Base-by-base conservation (phyloP, 2,113 vertebrate genomes). In the Cyprinodon brontotheroides region DNA sequence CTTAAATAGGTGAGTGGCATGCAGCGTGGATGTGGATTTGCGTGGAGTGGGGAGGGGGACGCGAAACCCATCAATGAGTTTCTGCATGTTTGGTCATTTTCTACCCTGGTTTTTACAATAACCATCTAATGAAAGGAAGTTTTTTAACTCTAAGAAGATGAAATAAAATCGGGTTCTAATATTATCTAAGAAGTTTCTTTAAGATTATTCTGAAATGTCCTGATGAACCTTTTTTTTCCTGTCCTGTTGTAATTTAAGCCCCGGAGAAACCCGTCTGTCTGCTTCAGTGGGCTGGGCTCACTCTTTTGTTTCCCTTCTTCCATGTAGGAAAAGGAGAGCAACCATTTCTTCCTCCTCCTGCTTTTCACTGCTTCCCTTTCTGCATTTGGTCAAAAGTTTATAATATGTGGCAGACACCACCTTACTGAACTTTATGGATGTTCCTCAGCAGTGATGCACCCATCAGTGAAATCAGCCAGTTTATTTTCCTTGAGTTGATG, bases 1-100 rank as follows among this genome's bases (percentile, higher is more conserved):
- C 60, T 80, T 93, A 6, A 92, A 92, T 90, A 82, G 92, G 92
- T 93, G 86, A 72, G 63, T 29, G 69, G 67, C 53, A 22, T 39
- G 67, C 43, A 5, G 47, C 40, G 79, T n/a, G 9, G 2, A 61
- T 68, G 70, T 77, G 57, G 41, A 12, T 78, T 29, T 61, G 57
- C 45, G 20, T 41, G 68, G 29, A 13, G 59, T 22, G 47, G 9
- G 53, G 14, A 60, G 11, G 66, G 11, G 76, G 37, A 12, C 45
- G 68, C 36, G 17, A 17, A 17, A 22, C 81, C 70, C 73, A 59
- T 82, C 41, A 70, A 80, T 70, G 73, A 61, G 8, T 80, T 82
- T 37, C 36, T 4, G 38, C 14, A 14, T 63, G 60, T 29, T 29
- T 29, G 29, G 29, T 29, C 29, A 29, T 29, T 29, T 29, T 29